Percentiles rank a stretch among this genome's conserved stretches.
phyloP scores from a whole-genome alignment of 2,888 invertebrate genomes.

The Scrobipalpa costella region DNA sequence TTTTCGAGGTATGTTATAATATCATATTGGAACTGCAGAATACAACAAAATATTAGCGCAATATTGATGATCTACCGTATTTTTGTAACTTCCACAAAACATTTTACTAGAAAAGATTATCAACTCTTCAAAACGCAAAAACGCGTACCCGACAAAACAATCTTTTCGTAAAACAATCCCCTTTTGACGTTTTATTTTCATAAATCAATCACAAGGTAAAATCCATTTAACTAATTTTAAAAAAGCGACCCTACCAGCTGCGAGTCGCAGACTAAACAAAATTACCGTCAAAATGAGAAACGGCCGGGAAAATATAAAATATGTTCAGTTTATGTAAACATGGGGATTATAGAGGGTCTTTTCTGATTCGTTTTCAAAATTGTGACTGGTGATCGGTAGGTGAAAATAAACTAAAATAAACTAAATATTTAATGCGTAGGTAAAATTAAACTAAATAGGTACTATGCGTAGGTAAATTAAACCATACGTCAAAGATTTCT shows the following conservation, averaged over 20 bases:
- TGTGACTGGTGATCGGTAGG: not conserved
- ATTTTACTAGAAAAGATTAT: no score
- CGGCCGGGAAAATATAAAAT: constrained; percentile 43
- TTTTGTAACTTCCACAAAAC: no score
- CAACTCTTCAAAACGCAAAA: not conserved
- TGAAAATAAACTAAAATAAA: no score
- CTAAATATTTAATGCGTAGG: no score
- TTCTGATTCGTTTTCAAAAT: no score
- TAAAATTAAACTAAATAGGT: no score
- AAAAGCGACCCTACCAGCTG: constrained; percentile 36
- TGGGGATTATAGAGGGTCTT: constrained; percentile 17
- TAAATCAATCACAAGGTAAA: constrained; percentile 16
- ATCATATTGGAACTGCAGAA: no score
- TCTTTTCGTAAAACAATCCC: constrained; percentile 18
- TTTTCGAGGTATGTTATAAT: no score
- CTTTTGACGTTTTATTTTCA: constrained; percentile 12
- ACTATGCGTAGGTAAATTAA: no score
- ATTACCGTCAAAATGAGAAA: constrained; percentile 51
- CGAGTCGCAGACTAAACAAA: constrained; percentile 51
- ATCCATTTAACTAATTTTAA: constrained; percentile 16
- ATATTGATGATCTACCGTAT: no score
- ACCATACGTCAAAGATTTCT: no score
- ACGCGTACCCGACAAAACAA: not conserved
- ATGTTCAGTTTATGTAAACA: constrained; percentile 45
- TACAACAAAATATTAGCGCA: no score